A percentile compares a stretch with the other conserved stretches of the same genome.
These are phyloP conservation scores for Zophobas morio DNA, from an alignment of 1,140 invertebrate genomes.

Conservation along the genomic window DNA sequence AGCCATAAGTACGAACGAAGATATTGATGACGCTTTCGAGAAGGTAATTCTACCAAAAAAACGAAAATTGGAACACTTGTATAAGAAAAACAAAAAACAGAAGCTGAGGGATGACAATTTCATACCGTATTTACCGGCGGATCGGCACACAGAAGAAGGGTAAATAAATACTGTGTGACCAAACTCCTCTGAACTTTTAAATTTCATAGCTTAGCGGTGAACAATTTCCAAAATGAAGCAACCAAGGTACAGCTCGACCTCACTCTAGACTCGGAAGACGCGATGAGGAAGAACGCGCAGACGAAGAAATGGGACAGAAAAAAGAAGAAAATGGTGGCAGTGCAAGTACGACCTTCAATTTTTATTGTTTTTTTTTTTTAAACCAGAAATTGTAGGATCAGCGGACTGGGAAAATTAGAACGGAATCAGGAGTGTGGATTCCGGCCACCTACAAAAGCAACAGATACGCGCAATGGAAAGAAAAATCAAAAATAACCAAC, in stretches of 20 bases:
- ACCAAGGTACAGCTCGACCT: conserved; percentile 80
- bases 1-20: conserved; percentile 60
- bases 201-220: conserved; percentile 74
- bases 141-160: conserved; percentile 92
- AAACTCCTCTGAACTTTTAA: conserved; percentile 14
- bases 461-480: conserved; percentile 90
- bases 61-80: conserved; percentile 72
- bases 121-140: conserved; percentile 87
- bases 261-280: conserved; percentile 79
- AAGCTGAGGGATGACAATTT: conserved; percentile 83
- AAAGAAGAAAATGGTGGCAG: conserved; percentile 85
- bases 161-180: conserved; percentile 68
- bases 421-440: conserved; percentile 95
- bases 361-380: too few species aligned
- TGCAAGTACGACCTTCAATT: conserved; percentile 71
- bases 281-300: conserved; percentile 70
- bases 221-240: conserved; percentile 79
- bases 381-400: conserved; percentile 66
- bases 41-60: conserved; percentile 74
- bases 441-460: conserved; percentile 94
- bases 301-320: conserved; percentile 84
- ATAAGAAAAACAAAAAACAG: conserved; percentile 72
- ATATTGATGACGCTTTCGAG: conserved; percentile 64
- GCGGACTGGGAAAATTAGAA: conserved; percentile 87
- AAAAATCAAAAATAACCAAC: conserved; percentile 80